Conservation (phyloP, 2,797 vertebrate species). For the Emydoidea blandingii region DNA sequence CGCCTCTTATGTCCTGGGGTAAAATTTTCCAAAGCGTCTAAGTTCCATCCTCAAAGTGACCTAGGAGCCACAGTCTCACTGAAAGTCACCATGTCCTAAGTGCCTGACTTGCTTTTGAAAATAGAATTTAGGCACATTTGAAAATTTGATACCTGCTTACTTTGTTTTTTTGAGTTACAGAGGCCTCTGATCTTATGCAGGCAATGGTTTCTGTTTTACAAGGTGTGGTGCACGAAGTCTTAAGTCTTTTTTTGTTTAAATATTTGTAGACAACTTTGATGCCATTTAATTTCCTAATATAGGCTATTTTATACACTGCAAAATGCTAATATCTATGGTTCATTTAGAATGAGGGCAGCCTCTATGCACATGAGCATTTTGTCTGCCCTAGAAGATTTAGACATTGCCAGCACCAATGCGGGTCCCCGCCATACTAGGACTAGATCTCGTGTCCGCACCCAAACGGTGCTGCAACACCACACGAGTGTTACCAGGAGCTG, state of each 20-base stretch:
- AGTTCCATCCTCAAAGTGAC: no score
- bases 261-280: constrained; percentile 36
- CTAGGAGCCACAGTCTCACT: background rate
- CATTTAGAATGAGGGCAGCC: background rate
- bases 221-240: constrained; percentile 17
- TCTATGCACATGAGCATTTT: background rate
- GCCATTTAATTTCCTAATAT: background rate
- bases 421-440: background rate
- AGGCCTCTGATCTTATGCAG: constrained; percentile 50
- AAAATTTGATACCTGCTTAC: constrained; percentile 19
- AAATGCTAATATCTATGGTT: constrained; percentile 15
- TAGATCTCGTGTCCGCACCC: background rate
- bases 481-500: background rate
- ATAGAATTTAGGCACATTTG: background rate
- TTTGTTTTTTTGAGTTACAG: constrained; percentile 39
- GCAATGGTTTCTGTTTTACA: constrained; percentile 37
- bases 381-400: background rate
- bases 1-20: no score
- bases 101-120: constrained; percentile 40
- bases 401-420: background rate
- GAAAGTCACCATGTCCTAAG: background rate
- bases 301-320: constrained; percentile 47
- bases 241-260: constrained; percentile 47
- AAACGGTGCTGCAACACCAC: background rate
- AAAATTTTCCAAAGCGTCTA: no score